phyloP scores from a whole-genome alignment of 2,888 invertebrate species.

The Morpho deidamia region DNA sequence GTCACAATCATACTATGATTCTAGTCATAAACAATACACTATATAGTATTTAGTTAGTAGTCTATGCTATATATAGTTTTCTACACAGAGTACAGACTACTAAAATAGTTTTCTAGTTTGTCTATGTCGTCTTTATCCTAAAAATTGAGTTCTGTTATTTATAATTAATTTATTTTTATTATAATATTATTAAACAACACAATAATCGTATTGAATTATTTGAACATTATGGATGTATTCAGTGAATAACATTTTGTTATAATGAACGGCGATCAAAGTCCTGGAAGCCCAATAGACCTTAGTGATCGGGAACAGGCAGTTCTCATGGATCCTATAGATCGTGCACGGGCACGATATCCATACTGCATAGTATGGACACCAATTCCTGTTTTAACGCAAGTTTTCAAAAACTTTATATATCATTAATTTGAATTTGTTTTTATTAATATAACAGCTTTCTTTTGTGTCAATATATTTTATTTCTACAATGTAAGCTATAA shows the following conservation, averaged over 20 bases:
- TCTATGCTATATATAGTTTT: no score
- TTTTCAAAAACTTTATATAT: conserved; percentile 21
- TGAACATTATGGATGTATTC: conserved; percentile 13
- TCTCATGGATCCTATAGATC: conserved; percentile 76
- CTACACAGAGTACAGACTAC: no score
- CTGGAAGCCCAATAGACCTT: conserved; percentile 44
- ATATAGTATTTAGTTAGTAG: no score
- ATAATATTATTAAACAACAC: background rate
- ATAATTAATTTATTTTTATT: no score
- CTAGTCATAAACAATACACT: no score
- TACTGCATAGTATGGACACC: conserved; percentile 98
- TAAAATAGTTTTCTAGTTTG: no score
- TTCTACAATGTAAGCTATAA: no score
- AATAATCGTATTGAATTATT: background rate
- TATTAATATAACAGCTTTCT: background rate
- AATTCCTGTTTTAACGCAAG: conserved; percentile 92
- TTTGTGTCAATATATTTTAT: no score
- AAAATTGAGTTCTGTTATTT: no score
- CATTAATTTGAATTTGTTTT: background rate
- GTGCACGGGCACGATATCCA: conserved; percentile 84
- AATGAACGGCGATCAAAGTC: conserved; percentile 56
- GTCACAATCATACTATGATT: no score
- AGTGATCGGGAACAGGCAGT: conserved; percentile 54
- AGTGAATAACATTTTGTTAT: conserved; percentile 8
- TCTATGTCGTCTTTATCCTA: no score